Evolutionary conservation across 2,113 vertebrate species (phyloP).

Genomic region (Talpa occidentalis): DNA sequence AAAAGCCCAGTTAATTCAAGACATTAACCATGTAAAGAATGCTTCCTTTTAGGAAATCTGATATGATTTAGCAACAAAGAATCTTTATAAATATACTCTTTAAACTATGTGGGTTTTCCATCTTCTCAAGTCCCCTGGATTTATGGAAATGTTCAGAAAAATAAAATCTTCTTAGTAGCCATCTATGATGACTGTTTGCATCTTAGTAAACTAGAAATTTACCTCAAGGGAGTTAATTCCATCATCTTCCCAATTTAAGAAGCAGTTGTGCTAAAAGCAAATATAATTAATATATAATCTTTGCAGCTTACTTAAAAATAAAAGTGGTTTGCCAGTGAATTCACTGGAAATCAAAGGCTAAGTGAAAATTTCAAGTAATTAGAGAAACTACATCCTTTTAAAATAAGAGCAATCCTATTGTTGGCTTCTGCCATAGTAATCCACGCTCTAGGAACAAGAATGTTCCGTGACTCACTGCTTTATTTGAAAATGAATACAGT

Average conservation of each 20-base stretch:
- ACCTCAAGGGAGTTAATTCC: not conserved
- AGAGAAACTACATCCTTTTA: conserved; percentile 25
- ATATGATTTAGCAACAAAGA: conserved; percentile 23
- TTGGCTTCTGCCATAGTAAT: not conserved
- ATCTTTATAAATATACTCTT: conserved; percentile 53
- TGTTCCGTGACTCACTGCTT: conserved; percentile 54
- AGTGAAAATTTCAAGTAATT: conserved; percentile 25
- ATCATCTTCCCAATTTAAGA: not conserved
- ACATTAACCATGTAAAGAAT: not conserved
- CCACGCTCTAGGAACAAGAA: conserved; percentile 14
- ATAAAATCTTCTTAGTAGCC: conserved; percentile 45
- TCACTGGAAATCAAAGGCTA: not conserved
- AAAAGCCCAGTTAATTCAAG: conserved; percentile 22
- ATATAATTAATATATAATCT: not conserved
- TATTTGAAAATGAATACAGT: conserved; percentile 59
- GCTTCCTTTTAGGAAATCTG: not conserved
- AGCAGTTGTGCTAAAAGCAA: conserved; percentile 18
- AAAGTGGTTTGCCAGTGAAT: not conserved
- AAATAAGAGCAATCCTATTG: conserved; percentile 38
- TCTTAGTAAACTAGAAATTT: conserved; percentile 16
- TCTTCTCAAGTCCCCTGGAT: not conserved
- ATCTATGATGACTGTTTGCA: not conserved
- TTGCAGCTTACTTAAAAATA: conserved; percentile 50
- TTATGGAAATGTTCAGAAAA: conserved; percentile 65
- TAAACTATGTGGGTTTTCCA: conserved; percentile 29